Base-by-base conservation (phyloP, 2,888 invertebrate genomes). In the Halictus quadricinctus region DNA sequence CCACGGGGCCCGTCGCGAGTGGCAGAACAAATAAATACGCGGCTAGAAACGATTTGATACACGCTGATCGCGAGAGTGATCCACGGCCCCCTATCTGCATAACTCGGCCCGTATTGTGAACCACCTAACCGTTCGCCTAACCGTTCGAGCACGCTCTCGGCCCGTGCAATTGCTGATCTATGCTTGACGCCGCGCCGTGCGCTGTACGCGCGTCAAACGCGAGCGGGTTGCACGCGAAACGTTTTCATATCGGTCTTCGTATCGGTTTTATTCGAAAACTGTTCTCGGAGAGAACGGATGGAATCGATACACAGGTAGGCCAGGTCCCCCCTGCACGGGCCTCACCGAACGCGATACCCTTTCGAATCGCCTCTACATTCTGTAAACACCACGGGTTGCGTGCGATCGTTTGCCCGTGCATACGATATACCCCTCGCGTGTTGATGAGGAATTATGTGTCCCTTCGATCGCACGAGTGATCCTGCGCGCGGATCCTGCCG, bases 11-110 rank as follows among this genome's bases (percentile, higher is more conserved):
- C 69, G 74, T 54, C 77, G 66, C 72, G 83, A 80, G 72, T 72
- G 84, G 77, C 82, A 80, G 84, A 81, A 88, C 78, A 88, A 83
- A 86, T 84, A 88, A 88, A 88, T 84, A 83, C 81, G 83, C 86
- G 88, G 81, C 73, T 75, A 80, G 88, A 50, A 85, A 82, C 88
- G 86, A 85, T 88, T 87, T 88, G 88, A 88, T 88, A 85, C 84
- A 87, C 83, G 85, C 78, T 78, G 88, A 87, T 85, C 81, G 87
- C 54, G 80, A 80, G 80, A 80, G 77, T 82, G 88, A 88, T 87
- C 85, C 83, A 88, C 83, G 88, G 80, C 78, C 64, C 36, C 60
- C 13, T 70, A 72, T 25, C 43, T 50, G 79, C 82, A 73, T 73
- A 79, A 76, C 74, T 81, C n/a, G 70, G 64, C 60, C 41, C 41